Evolutionary conservation across 2,113 vertebrate genomes (phyloP).

Genomic region (Aphyosemion australe): DNA sequence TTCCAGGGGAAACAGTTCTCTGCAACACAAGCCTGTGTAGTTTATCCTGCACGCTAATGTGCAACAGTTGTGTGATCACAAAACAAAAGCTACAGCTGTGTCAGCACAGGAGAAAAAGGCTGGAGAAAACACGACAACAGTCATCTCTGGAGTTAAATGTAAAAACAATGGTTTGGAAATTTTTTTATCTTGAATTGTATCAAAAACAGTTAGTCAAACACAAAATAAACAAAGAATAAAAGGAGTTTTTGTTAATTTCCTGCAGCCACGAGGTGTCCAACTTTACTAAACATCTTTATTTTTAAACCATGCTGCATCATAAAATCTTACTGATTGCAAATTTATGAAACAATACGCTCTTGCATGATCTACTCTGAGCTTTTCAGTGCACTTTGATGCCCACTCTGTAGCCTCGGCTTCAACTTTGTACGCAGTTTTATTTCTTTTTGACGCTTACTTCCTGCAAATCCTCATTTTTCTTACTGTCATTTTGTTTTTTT

Average conservation of each 20-base stretch:
- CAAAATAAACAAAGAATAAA: background rate
- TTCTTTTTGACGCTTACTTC: slow-evolving; percentile 18
- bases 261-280: too few relatives aligned
- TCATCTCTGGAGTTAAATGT: background rate
- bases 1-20: slow-evolving; percentile 17
- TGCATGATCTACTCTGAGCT: slow-evolving; percentile 8
- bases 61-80: slow-evolving; percentile 37
- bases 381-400: background rate
- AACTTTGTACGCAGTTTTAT: slow-evolving; percentile 2
- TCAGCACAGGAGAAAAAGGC: background rate
- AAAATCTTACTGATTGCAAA: background rate
- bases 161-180: background rate
- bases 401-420: background rate
- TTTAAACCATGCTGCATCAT: background rate
- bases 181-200: background rate
- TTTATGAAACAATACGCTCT: background rate
- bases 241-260: too few relatives aligned
- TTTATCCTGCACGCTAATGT: slow-evolving; percentile 30
- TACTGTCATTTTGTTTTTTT: slow-evolving; percentile 18
- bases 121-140: background rate
- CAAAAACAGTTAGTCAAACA: background rate
- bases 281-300: too few relatives aligned
- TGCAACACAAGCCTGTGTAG: slow-evolving; percentile 19
- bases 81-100: slow-evolving; percentile 17
- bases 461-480: background rate